Conservation (phyloP, 2,113 vertebrate species). For the Catharus minimus region DNA sequence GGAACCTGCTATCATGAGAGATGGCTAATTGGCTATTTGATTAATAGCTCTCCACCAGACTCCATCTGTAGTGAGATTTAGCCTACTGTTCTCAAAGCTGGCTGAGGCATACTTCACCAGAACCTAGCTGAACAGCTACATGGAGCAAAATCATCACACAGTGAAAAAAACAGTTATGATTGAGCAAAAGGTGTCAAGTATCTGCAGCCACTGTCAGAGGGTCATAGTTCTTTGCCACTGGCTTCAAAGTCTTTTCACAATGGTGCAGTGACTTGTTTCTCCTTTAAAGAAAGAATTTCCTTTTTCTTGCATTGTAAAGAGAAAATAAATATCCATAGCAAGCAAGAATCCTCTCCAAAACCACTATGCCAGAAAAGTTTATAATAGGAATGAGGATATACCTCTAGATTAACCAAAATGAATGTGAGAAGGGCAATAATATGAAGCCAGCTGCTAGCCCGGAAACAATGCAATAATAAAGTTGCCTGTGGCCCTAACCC, state of each 20-base stretch:
- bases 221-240: neutral
- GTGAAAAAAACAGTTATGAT: neutral
- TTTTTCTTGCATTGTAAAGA: neutral
- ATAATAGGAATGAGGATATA: neutral
- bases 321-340: neutral
- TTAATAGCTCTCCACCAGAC: slow-evolving; percentile 31
- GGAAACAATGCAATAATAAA: neutral
- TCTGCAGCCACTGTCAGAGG: neutral
- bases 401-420: neutral
- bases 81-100: slow-evolving; percentile 31
- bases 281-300: neutral
- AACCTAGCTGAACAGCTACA: neutral
- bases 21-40: slow-evolving; percentile 40
- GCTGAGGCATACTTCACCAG: neutral
- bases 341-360: neutral
- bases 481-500: neutral
- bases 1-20: slow-evolving; percentile 11
- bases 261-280: neutral
- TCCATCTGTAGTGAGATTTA: slow-evolving; percentile 45
- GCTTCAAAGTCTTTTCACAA: neutral
- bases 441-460: neutral
- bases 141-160: neutral
- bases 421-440: neutral
- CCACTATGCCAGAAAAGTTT: neutral
- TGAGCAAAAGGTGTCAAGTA: neutral